phyloP scores from a whole-genome alignment of 2,113 vertebrate species.

The Theropithecus gelada region DNA sequence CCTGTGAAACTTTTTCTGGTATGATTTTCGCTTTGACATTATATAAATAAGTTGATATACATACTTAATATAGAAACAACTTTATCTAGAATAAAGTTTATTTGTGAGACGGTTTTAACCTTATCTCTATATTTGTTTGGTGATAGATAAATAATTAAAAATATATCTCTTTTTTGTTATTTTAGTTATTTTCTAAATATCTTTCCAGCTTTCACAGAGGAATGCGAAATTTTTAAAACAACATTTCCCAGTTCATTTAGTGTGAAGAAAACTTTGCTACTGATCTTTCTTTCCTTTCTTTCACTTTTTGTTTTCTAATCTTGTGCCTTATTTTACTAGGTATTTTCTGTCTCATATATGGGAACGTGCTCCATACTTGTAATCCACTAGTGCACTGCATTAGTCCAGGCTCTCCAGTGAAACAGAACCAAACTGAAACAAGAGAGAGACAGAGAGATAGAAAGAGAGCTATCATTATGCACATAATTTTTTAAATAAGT shows the following conservation, averaged over 20 bases:
- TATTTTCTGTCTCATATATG: neutral
- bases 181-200: neutral
- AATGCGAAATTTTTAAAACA: neutral
- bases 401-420: neutral
- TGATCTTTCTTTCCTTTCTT: neutral
- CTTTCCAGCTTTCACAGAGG: neutral
- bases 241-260: neutral
- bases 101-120: neutral
- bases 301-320: neutral
- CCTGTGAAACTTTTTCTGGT: neutral
- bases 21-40: neutral
- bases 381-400: neutral
- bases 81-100: neutral
- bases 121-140: neutral
- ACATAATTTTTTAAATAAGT: neutral
- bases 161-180: neutral
- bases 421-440: neutral
- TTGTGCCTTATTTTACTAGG: neutral
- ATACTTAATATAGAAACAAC: neutral
- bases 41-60: neutral
- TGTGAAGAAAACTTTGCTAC: neutral
- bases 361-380: neutral
- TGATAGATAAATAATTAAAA: neutral
- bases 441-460: too few species aligned
- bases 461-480: too few species aligned